Base-by-base conservation (phyloP, 2,888 invertebrate genomes). In the Pollenia angustigena region DNA sequence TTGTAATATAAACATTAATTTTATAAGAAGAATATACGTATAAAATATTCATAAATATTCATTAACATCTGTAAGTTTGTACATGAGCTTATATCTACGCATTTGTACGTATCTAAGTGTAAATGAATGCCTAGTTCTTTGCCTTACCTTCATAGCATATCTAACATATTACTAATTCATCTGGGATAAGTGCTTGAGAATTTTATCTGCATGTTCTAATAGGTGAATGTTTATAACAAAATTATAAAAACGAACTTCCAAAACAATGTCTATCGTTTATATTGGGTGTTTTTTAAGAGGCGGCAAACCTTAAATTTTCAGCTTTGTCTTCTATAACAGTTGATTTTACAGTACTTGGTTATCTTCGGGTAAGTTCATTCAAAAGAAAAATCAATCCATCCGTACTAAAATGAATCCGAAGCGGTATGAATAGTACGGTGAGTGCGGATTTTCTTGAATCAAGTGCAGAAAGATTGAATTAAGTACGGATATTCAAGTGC, bases 141-240 rank as follows among this genome's bases (percentile, higher is more conserved):
- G 23, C 18, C 23, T 62, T 52, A 23, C 52, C 16, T 46, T 18
- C 32, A 32, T 32, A 32, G 32, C 6, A 32, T 16, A 16, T 11
- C 9, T 44, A 32, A 48, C 62, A 66, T 58, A 81, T 68, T 66
- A 66, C 58, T 48, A 44, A 81, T 81, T 75, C 81, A 50, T 50
- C 18, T 42, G 12, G 46, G 68, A 81, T 58, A 81, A 81, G 54
- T 58, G 81, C 74, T 81, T 48, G 18, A 50, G 64, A 72, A 81
- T 72, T 72, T n/a, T 64, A 64, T 50, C 32, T 60, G 44, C 12
- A 23, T 62, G 23, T 48, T 18, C 10, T 2, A 14, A 54, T 18
- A 44, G 0, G 32, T 11, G 16, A 75, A 18, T 18, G 10, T 52
- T n/a, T n/a, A 66, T 46, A 64, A 62, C 23, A 52, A 52, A 64